Conservation (phyloP, 2,113 vertebrate species). For the Onychorhynchus coronatus region DNA sequence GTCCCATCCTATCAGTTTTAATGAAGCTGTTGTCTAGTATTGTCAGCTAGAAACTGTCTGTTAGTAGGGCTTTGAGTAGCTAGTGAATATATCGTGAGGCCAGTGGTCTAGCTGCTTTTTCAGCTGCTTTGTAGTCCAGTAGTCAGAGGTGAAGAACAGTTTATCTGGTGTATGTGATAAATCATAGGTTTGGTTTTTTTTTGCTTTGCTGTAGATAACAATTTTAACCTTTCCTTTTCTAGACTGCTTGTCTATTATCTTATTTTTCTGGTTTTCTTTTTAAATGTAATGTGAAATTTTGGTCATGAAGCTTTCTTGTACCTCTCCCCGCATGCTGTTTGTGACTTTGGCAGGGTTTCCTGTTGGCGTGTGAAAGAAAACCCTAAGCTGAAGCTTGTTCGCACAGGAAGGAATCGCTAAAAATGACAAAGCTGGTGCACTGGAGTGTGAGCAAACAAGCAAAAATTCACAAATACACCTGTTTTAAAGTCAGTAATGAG, state of each 20-base stretch:
- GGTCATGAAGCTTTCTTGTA: background rate
- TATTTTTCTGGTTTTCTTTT: background rate
- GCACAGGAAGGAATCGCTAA: slow-evolving; percentile 44
- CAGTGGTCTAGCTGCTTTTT: background rate
- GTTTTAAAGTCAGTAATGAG: background rate
- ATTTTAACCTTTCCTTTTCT: background rate
- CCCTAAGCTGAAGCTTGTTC: background rate
- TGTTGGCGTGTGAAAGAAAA: slow-evolving; percentile 26
- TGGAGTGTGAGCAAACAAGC: background rate
- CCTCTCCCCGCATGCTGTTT: background rate
- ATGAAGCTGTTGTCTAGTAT: background rate
- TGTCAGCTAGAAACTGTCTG: background rate
- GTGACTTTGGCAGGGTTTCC: slow-evolving; percentile 33
- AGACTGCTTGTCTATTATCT: background rate
- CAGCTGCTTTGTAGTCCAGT: background rate
- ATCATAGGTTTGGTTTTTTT: background rate
- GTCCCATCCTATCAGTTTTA: background rate
- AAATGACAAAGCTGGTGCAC: background rate
- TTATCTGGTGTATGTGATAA: background rate
- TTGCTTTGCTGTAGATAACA: background rate
- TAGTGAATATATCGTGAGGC: background rate
- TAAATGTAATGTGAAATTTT: background rate
- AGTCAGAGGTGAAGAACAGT: background rate
- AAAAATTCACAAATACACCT: background rate
- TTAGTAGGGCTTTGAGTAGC: background rate